Conservation (phyloP, 2,113 vertebrate species). For the Brienomyrus brachyistius region DNA sequence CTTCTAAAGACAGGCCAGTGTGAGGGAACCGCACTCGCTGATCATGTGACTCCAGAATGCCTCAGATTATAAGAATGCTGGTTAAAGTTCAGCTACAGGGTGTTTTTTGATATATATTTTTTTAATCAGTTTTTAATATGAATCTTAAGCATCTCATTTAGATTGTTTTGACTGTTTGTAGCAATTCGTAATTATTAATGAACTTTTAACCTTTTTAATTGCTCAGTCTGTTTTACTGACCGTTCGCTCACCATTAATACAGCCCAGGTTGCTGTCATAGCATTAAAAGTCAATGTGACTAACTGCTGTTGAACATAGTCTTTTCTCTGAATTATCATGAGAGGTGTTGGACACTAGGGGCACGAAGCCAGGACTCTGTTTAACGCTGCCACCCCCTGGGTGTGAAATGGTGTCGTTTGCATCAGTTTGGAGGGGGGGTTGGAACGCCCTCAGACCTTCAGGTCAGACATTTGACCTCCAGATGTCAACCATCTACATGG, state of each 20-base stretch:
- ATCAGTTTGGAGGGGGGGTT: neutral
- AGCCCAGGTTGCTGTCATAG: neutral
- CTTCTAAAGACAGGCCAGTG: neutral
- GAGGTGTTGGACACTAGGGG: neutral
- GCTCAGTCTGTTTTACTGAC: neutral
- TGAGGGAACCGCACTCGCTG: neutral
- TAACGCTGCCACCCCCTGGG: neutral
- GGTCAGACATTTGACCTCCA: neutral
- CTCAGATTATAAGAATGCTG: neutral
- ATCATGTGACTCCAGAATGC: neutral
- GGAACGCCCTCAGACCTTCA: neutral
- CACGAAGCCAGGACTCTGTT: neutral
- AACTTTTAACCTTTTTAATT: neutral
- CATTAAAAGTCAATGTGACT: neutral
- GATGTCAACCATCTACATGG: neutral
- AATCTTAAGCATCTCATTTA: neutral
- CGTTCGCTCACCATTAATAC: neutral
- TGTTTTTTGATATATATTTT: neutral
- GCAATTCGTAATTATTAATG: neutral
- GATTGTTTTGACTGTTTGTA: neutral
- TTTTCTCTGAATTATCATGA: neutral
- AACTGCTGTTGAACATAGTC: neutral
- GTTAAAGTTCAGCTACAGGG: neutral
- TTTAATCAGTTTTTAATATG: neutral
- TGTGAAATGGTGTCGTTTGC: neutral